phyloP scores from a whole-genome alignment of 2,797 vertebrate species.

The Cyprinodon diabolis region DNA sequence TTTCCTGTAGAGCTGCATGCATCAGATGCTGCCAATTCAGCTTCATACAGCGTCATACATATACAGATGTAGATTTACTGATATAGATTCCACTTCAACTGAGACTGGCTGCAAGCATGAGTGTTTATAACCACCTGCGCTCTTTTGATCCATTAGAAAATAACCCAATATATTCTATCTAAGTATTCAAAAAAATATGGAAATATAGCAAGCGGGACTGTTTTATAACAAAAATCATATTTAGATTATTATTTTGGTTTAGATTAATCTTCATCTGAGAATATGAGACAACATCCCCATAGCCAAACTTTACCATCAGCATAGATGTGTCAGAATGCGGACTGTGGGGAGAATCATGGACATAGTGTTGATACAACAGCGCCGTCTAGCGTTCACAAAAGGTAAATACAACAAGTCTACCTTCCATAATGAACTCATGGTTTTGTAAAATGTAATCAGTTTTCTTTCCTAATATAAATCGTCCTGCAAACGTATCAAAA shows the following conservation, averaged over 20 bases:
- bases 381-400: slow-evolving; percentile 60
- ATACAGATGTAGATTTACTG: too few species aligned
- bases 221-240: background rate
- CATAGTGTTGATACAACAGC: slow-evolving; percentile 61
- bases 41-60: slow-evolving; percentile 4
- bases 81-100: background rate
- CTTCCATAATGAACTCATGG: background rate
- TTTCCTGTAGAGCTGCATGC: slow-evolving; percentile 18
- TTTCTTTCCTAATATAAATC: background rate
- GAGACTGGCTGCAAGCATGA: background rate
- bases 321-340: background rate
- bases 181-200: background rate
- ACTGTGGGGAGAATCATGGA: background rate
- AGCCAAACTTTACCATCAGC: background rate
- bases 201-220: background rate
- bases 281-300: background rate
- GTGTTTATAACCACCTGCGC: background rate
- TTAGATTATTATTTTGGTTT: background rate
- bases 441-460: background rate
- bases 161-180: background rate
- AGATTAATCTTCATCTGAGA: background rate
- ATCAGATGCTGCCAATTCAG: slow-evolving; percentile 10
- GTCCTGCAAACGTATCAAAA: background rate
- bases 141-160: background rate
- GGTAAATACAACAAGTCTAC: background rate